A percentile compares a stretch with the other conserved stretches of the same genome.
Evolutionary conservation across 2,113 vertebrate genomes (phyloP).

Genomic region (Muntiacus muntjak): DNA sequence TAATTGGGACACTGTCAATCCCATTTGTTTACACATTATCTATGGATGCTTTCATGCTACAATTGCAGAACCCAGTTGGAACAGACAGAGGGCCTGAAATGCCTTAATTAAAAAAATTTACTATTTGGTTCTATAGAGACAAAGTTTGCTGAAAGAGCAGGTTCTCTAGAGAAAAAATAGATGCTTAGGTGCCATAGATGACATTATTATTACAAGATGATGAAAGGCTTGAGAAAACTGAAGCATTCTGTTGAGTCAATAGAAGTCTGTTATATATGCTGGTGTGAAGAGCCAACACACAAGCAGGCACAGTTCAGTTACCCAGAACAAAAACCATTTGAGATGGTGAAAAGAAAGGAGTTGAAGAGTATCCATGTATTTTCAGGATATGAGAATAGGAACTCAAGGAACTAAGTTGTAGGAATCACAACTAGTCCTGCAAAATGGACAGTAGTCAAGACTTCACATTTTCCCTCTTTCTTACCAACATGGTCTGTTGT

Average conservation of each 20-base stretch:
- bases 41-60: neutral
- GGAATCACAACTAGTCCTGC: neutral
- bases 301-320: neutral
- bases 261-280: neutral
- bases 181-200: neutral
- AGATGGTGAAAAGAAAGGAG: neutral
- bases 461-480: neutral
- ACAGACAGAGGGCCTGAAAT: neutral
- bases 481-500: neutral
- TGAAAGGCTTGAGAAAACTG: neutral
- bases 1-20: neutral
- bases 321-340: neutral
- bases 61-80: neutral
- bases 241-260: neutral
- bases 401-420: neutral
- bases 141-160: neutral
- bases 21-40: neutral
- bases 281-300: neutral
- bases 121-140: neutral
- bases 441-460: neutral
- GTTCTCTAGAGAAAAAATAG: neutral
- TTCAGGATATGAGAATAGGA: neutral
- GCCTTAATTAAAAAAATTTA: slow-evolving; percentile 3
- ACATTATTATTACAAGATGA: neutral
- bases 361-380: neutral